A percentile compares a stretch with the other conserved stretches of the same genome.
phyloP scores from a whole-genome alignment of 2,888 invertebrate species.

The Atethmia centrago region DNA sequence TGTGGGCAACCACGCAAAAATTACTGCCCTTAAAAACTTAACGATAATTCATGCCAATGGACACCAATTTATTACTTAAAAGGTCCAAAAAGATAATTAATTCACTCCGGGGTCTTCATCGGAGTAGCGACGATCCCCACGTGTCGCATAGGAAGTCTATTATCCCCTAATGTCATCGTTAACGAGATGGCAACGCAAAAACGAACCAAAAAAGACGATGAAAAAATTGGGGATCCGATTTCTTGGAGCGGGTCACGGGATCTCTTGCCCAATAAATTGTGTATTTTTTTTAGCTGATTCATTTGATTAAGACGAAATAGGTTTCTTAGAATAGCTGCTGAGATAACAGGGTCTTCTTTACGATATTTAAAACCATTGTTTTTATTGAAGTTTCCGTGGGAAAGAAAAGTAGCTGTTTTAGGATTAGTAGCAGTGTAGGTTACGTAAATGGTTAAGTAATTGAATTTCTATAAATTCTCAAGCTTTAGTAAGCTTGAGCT shows the following conservation, averaged over 20 bases:
- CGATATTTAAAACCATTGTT: not conserved
- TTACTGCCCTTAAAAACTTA: not conserved
- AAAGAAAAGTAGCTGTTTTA: not conserved
- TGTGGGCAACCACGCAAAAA: too few relatives aligned
- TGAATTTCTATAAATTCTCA: not conserved
- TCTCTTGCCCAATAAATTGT: conserved; percentile 35
- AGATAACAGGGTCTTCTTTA: not conserved
- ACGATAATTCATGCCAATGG: conserved; percentile 6
- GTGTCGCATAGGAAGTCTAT: conserved; percentile 74
- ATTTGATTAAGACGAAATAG: conserved; percentile 24
- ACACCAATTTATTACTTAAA: conserved; percentile 22
- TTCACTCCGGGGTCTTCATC: conserved; percentile 49
- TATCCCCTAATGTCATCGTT: conserved; percentile 71
- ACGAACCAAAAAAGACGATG: conserved; percentile 58
- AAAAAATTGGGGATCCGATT: conserved; percentile 50
- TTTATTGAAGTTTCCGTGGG: not conserved
- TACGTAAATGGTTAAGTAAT: not conserved
- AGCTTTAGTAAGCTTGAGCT: not conserved
- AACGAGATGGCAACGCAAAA: conserved; percentile 68
- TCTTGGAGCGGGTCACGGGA: conserved; percentile 53
- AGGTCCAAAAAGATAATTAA: conserved; percentile 56
- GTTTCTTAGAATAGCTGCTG: conserved; percentile 16
- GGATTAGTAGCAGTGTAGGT: not conserved
- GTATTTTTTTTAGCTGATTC: conserved; percentile 48
- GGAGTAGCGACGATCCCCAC: conserved; percentile 53